Evolutionary conservation across 2,113 vertebrate genomes (phyloP).

Genomic region (Platycercus adscitus): DNA sequence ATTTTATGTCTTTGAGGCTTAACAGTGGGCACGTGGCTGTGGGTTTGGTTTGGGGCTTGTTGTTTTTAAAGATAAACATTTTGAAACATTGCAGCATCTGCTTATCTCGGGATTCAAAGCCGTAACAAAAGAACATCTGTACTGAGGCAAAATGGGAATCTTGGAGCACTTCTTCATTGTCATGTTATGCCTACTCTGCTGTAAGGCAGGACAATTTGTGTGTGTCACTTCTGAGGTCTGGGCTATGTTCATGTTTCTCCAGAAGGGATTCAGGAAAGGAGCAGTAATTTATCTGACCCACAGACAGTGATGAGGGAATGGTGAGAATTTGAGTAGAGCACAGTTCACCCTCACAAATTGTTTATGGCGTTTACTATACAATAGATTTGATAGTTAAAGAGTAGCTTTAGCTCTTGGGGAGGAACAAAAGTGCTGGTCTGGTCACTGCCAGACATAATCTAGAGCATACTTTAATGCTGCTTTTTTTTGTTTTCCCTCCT

Average conservation of each 20-base stretch:
- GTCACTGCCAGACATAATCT: not conserved
- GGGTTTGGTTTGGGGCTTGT: not conserved
- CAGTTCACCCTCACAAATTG: not conserved
- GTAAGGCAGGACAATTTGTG: not conserved
- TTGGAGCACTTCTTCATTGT: not conserved
- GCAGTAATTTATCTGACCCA: not conserved
- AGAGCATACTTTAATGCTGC: not conserved
- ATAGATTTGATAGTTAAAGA: not conserved
- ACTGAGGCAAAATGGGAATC: not conserved
- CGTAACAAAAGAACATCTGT: not conserved
- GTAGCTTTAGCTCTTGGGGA: not conserved
- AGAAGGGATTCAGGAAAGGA: not conserved
- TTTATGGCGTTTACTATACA: not conserved
- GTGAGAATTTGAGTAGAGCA: not conserved
- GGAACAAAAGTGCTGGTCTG: not conserved
- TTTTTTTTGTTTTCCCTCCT: not conserved
- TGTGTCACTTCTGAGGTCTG: not conserved
- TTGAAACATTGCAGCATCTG: not conserved
- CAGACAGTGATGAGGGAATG: not conserved
- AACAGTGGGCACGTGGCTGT: not conserved
- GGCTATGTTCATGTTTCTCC: not conserved
- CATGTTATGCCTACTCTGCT: not conserved
- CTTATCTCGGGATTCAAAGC: not conserved
- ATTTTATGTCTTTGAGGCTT: not conserved
- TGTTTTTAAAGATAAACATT: not conserved